Percentiles rank a stretch among this genome's conserved stretches.
phyloP scores from a whole-genome alignment of 2,797 vertebrate genomes.

The Caiman crocodilus region DNA sequence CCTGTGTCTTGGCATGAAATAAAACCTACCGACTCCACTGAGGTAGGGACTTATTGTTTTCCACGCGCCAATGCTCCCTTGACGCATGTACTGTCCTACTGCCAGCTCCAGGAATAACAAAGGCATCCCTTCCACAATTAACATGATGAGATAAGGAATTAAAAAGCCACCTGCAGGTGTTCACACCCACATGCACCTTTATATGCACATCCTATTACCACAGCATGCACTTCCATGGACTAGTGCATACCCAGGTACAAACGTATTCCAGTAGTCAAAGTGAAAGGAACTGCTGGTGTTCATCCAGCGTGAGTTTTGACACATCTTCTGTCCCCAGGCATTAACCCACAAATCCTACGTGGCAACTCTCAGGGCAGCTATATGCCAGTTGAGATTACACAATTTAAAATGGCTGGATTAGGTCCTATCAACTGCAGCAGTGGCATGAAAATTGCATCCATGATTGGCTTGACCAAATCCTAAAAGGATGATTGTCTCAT shows the following conservation, averaged over 20 bases:
- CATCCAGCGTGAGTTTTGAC: background rate
- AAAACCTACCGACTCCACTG: constrained; percentile 88
- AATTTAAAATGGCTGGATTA: background rate
- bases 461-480: background rate
- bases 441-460: background rate
- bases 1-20: background rate
- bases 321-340: background rate
- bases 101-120: constrained; percentile 94
- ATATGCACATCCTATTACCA: background rate
- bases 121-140: constrained; percentile 91
- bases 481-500: background rate
- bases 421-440: background rate
- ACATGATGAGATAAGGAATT: constrained; percentile 92
- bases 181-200: background rate
- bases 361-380: background rate
- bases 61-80: constrained; percentile 93
- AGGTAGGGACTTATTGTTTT: constrained; percentile 92
- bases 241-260: background rate
- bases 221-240: background rate
- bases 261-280: background rate
- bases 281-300: background rate
- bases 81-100: constrained; percentile 92
- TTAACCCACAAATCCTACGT: background rate
- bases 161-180: constrained; percentile 89
- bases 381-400: background rate